A percentile compares a stretch with the other conserved stretches of the same genome.
Conservation (phyloP, 2,797 vertebrate genomes). For the Chiloscyllium punctatum region DNA sequence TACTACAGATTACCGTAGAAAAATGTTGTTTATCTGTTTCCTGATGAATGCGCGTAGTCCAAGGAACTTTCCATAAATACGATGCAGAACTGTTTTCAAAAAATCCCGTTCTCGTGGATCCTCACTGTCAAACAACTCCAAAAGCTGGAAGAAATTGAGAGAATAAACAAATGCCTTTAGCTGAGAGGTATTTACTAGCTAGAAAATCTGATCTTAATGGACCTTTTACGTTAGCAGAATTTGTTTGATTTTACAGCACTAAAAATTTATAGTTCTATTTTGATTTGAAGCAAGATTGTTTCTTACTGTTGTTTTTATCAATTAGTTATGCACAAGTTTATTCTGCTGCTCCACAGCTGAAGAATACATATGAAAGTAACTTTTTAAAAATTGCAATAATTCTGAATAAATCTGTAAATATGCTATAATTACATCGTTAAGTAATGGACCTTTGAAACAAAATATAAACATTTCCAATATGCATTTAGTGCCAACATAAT, state of each 20-base stretch:
- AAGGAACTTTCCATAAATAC: constrained; percentile 96
- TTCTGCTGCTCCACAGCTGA: background rate
- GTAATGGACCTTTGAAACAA: background rate
- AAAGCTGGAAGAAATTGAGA: constrained; percentile 62
- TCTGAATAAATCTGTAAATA: background rate
- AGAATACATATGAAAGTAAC: background rate
- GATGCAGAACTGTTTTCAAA: constrained; percentile 93
- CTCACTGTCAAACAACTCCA: constrained; percentile 96
- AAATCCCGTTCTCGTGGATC: constrained; percentile 94
- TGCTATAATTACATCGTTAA: background rate
- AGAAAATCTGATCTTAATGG: background rate
- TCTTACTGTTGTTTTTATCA: background rate
- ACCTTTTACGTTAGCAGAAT: background rate
- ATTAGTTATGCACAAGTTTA: background rate
- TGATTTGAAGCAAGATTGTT: background rate
- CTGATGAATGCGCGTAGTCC: constrained; percentile 94
- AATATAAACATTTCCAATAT: background rate
- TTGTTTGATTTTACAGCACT: background rate
- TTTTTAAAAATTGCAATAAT: background rate
- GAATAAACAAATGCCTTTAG: background rate
- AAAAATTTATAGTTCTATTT: background rate
- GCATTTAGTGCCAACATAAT: background rate
- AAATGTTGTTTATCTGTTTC: constrained; percentile 99
- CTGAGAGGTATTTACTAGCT: background rate
- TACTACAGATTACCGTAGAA: constrained; percentile 73